phyloP scores from a whole-genome alignment of 1,140 invertebrate genomes.

The Bursaphelenchus mucronatus region DNA sequence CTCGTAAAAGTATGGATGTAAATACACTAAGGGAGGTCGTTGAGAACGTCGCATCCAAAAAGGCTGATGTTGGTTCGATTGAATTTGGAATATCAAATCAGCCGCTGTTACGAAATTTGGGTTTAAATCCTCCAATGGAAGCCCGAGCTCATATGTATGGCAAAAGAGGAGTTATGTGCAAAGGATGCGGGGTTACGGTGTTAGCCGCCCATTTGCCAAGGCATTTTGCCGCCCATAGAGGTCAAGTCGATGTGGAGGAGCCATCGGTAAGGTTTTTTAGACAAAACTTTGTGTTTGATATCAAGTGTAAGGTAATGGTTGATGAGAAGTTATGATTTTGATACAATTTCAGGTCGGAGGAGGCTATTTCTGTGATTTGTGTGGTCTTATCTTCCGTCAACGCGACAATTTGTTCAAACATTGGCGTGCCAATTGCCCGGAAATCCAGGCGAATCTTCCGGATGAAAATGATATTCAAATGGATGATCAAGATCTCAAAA shows the following conservation, averaged over 20 bases:
- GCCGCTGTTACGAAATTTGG: conserved; percentile 11
- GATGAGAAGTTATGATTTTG: not conserved
- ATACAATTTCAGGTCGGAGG: conserved; percentile 27
- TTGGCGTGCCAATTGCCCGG: conserved; percentile 48
- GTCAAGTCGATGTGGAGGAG: conserved; percentile 35
- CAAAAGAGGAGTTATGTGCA: conserved; percentile 25
- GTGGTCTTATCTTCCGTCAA: conserved; percentile 49
- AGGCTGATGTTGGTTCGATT: conserved; percentile 39
- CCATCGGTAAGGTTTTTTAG: not conserved
- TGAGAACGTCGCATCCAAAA: conserved; percentile 54
- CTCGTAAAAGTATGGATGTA: conserved; percentile 44
- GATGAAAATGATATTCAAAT: conserved; percentile 36
- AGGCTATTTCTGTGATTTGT: conserved; percentile 51
- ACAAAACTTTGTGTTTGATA: not conserved
- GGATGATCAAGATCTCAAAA: conserved; percentile 38
- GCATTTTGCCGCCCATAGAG: conserved; percentile 42
- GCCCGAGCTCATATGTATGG: conserved; percentile 9
- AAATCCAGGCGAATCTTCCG: conserved; percentile 56
- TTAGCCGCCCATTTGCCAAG: conserved; percentile 33
- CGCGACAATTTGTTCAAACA: conserved; percentile 52
- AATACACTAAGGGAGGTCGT: conserved; percentile 51
- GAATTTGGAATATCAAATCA: conserved; percentile 37
- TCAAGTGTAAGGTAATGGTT: too few species aligned
- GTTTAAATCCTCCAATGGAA: not conserved
- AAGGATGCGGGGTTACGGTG: conserved; percentile 41